These are phyloP conservation scores for Sebastes hubbsi DNA, from an alignment of 2,797 vertebrate species.

Conservation along the genomic window DNA sequence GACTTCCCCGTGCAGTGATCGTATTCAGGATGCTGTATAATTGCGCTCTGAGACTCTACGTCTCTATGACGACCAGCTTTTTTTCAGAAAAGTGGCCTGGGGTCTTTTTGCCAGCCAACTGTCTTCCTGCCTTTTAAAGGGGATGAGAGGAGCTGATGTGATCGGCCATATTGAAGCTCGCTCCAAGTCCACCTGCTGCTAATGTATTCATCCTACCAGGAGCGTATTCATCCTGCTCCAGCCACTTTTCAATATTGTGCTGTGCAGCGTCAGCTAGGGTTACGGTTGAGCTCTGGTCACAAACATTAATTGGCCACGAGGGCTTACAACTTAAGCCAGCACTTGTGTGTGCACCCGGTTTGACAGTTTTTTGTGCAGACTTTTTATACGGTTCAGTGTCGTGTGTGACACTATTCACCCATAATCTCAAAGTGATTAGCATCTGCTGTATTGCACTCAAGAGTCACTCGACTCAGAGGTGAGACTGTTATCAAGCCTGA, in stretches of 20 bases:
- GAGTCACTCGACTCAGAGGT: not conserved
- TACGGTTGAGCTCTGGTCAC: not conserved
- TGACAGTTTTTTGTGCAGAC: not conserved
- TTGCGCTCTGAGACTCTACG: not conserved
- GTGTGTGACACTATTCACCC: not conserved
- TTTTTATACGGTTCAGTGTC: not conserved
- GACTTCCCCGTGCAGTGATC: not conserved
- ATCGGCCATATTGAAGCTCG: not conserved
- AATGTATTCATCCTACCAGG: conserved; percentile 1
- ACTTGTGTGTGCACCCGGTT: not conserved
- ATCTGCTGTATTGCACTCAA: not conserved
- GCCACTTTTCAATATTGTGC: not conserved
- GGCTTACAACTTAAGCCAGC: not conserved
- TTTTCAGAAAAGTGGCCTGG: not conserved
- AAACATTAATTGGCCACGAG: not conserved
- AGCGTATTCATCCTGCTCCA: not conserved
- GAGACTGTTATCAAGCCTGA: not conserved
- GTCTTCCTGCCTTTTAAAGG: conserved; percentile 5
- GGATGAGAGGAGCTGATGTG: not conserved
- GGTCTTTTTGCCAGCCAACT: not conserved
- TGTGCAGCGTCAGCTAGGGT: not conserved
- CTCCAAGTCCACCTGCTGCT: conserved; percentile 1
- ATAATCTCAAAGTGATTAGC: conserved; percentile 15
- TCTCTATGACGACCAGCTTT: not conserved
- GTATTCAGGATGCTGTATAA: not conserved